Base-by-base conservation (phyloP, 2,113 vertebrate genomes). In the Antennarius striatus region DNA sequence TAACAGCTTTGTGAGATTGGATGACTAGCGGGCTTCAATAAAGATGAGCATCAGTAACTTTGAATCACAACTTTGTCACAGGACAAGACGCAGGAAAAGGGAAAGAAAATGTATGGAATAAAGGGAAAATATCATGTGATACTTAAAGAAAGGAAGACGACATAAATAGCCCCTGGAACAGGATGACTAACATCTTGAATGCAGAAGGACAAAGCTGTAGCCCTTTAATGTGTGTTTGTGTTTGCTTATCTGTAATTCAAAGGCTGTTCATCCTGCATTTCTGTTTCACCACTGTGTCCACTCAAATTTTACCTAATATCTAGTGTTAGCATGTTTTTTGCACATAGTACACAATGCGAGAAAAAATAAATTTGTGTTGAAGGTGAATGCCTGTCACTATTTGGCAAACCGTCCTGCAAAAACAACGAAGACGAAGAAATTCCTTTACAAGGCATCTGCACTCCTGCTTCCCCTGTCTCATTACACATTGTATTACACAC, bases 111-210 rank as follows among this genome's bases (percentile, higher is more conserved):
- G 13, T 62, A 51, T 42, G 46, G 39, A 14, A 22, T 62, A 58
- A 29, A 49, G 47, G 43, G 39, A 17, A 47, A 56, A 66, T 53
- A 72, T 54, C 58, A 70, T 3, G 10, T 43, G 72, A 77, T 81
- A 81, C 55, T 54, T 62, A 47, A 72, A 71, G 73, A 85, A 70
- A 81, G 69, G 57, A 80, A 70, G 69, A 72, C 56, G 79, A 76
- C 82, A 76, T 68, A 85, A 86, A 83, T 83, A 88, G 85, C 80
- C 63, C 70, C 72, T 83, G 83, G 85, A 16, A 72, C 77, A 82
- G 72, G 50, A 70, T 87, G 85, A 87, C 80, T 86, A 83, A 84
- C 71, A 79, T 68, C 83, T 72, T 86, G 80, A 87, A 83, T 87
- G 82, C 74, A 84, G 73, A 78, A 76, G 69, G 71, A 81, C 80